phyloP scores from a whole-genome alignment of 2,113 vertebrate species.

The Alligator mississippiensis region DNA sequence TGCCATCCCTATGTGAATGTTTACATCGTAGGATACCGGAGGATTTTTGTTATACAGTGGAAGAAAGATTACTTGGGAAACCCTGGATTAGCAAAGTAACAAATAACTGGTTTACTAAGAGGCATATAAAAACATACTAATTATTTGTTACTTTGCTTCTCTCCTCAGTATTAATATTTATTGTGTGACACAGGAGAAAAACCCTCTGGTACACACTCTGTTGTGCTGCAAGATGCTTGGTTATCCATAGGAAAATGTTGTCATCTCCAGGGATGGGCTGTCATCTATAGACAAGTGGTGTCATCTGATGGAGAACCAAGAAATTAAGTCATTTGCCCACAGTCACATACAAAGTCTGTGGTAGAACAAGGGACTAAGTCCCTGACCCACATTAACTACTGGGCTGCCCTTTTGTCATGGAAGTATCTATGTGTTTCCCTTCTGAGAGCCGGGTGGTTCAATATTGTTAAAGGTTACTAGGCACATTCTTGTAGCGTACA shows the following conservation, averaged over 20 bases:
- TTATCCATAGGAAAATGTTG: background rate
- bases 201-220: background rate
- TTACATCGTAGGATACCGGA: constrained; percentile 25
- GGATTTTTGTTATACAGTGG: background rate
- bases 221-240: background rate
- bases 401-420: background rate
- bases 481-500: constrained; percentile 14
- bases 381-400: background rate
- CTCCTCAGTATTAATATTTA: no score
- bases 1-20: background rate
- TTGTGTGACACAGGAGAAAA: background rate
- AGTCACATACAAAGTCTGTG: background rate
- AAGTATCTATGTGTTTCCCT: background rate
- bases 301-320: background rate
- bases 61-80: background rate
- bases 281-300: no score
- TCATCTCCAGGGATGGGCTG: background rate
- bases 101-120: no score
- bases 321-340: background rate
- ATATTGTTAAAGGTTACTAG: background rate
- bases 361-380: background rate
- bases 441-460: background rate
- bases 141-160: no score
- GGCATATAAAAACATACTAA: no score
- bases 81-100: background rate